Base-by-base conservation (phyloP, 2,888 invertebrate species). In the Hedya salicella region DNA sequence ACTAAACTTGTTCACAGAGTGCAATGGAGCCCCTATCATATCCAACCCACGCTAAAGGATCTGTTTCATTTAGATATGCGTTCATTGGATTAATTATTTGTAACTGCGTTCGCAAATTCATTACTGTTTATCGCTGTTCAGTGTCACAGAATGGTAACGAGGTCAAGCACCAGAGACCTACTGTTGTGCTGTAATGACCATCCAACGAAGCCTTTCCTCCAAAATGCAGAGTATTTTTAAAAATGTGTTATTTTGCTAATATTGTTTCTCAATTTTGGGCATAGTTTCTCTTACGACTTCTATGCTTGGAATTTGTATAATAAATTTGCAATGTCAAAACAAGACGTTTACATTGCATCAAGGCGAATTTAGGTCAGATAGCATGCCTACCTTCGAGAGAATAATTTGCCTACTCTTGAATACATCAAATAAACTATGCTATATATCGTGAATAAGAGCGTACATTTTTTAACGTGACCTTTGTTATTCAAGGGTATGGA, bases 151-250 rank as follows among this genome's bases (percentile, higher is more conserved):
- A 64, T 60, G 39, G 59, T 60, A 65, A 65, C 65, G 53, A 65
- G 65, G 65, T 60, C 65, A 46, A 60, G 48, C 59, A 25, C 60
- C 59, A 39, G 60, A 65, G 36, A 65, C 65, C 65, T 65, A 65
- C 65, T 65, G 60, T 60, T 65, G 17, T 53, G 50, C 64, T 48
- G 65, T 65, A 60, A 60, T 60, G 59, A 60, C 46, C 65, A 39
- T 62, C 60, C 46, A 48, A 17, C 60, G 52, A 53, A 65, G 65
- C 59, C 53, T 65, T 65, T 60, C 53, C 39, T 49, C 39, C 39
- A 49, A 46, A 53, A 52, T 39, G 17, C 36, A 36, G 16, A 36
- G 44, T 32, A 44, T 44, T 13, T 30, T 36, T 11, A 36, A 36
- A 11, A 36, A 11, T 13, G 11, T 36, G 9, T 6, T 36, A 36